phyloP scores from a whole-genome alignment of 2,113 vertebrate species.

The Pandion haliaetus region DNA sequence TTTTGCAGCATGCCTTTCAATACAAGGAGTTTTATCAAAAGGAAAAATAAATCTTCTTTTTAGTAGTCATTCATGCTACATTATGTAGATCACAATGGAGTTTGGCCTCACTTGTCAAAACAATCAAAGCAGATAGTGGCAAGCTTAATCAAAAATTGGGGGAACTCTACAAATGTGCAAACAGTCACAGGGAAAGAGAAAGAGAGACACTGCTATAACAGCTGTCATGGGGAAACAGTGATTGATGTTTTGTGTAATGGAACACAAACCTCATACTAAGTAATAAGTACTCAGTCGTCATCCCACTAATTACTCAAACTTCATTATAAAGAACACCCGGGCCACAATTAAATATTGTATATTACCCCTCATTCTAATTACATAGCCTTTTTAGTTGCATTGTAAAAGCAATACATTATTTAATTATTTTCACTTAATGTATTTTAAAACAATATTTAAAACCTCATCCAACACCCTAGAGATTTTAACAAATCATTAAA shows the following conservation, averaged over 20 bases:
- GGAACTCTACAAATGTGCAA: neutral
- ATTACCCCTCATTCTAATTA: constrained; percentile 32
- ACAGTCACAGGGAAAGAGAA: constrained; percentile 16
- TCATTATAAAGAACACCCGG: constrained; percentile 30
- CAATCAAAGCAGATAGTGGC: neutral
- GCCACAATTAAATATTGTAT: constrained; percentile 26
- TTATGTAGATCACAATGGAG: neutral
- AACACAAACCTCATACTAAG: constrained; percentile 54
- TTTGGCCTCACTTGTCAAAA: neutral
- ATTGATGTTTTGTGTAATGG: constrained; percentile 53
- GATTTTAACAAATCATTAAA: constrained; percentile 4
- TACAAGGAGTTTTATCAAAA: neutral
- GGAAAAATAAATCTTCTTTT: neutral
- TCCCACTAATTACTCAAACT: constrained; percentile 49
- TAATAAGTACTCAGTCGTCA: constrained; percentile 48
- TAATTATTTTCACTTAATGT: constrained; percentile 49
- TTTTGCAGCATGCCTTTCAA: neutral
- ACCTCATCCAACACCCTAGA: neutral
- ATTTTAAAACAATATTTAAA: constrained; percentile 46
- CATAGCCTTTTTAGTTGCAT: neutral
- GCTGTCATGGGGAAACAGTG: constrained; percentile 36
- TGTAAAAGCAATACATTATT: constrained; percentile 21
- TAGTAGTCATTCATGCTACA: neutral
- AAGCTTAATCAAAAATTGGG: neutral
- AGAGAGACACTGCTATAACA: constrained; percentile 9